Evolutionary conservation across 2,888 invertebrate species (phyloP).

Genomic region (Dendrolimus pini): DNA sequence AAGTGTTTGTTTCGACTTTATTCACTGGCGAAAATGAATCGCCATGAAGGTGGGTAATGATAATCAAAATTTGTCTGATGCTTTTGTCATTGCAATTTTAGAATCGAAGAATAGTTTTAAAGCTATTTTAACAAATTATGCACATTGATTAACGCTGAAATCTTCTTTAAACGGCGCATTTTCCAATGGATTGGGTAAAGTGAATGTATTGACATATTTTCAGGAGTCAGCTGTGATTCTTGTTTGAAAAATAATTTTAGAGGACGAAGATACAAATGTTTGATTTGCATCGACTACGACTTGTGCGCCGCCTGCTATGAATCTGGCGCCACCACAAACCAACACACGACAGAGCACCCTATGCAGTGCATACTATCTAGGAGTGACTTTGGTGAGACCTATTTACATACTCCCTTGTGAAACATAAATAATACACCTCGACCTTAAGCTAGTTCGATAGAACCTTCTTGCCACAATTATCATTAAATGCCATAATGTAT

Average conservation of each 20-base stretch:
- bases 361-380: conserved; percentile 99
- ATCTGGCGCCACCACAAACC: conserved; percentile 91
- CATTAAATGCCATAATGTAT: not conserved
- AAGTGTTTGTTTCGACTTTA: conserved; percentile 61
- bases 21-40: conserved; percentile 87
- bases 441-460: not conserved
- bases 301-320: conserved; percentile 98
- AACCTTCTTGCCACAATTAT: not conserved
- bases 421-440: not conserved
- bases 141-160: not conserved
- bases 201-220: conserved; percentile 58
- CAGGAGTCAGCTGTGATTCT: conserved; percentile 99
- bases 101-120: conserved; percentile 27
- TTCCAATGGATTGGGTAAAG: not conserved
- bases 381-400: conserved; percentile 91
- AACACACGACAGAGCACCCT: conserved; percentile 97
- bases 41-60: conserved; percentile 93
- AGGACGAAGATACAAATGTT: conserved; percentile 98
- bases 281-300: conserved; percentile 99
- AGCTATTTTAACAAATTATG: not conserved
- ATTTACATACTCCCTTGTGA: conserved; percentile 12
- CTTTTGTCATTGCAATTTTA: conserved; percentile 67
- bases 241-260: conserved; percentile 98
- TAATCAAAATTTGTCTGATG: conserved; percentile 75
- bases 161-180: not conserved